Evolutionary conservation across 2,888 invertebrate genomes (phyloP).

Genomic region (Brassicogethes aeneus): DNA sequence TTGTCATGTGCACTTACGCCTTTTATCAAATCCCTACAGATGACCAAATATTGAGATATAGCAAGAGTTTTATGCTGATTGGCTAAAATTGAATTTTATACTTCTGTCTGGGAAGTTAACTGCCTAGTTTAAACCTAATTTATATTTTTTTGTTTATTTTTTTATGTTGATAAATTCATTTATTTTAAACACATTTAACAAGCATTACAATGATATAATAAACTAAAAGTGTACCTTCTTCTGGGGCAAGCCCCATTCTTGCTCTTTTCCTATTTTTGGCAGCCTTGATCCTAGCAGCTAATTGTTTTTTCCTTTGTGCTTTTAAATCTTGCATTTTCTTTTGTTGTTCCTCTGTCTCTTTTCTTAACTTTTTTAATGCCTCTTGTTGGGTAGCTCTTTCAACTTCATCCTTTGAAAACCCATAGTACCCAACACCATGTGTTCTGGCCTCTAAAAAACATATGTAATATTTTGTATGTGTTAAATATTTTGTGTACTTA

Average conservation of each 20-base stretch:
- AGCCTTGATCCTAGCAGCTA: constrained; percentile 61
- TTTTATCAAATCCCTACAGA: too few relatives aligned
- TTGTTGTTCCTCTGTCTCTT: constrained; percentile 62
- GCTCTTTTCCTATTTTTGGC: constrained; percentile 66
- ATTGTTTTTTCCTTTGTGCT: constrained; percentile 53
- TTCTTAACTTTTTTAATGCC: constrained; percentile 59
- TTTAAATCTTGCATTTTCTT: constrained; percentile 52
- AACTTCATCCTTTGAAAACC: constrained; percentile 79
- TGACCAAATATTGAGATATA: too few relatives aligned
- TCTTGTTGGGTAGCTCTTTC: constrained; percentile 74
- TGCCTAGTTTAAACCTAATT: too few relatives aligned
- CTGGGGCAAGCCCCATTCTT: constrained; percentile 62
- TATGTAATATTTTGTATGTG: constrained; percentile 1
- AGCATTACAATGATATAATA: too few relatives aligned
- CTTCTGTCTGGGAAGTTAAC: too few relatives aligned
- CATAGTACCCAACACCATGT: constrained; percentile 88
- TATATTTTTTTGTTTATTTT: too few relatives aligned
- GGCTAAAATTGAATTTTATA: too few relatives aligned
- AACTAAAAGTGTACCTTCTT: too few relatives aligned
- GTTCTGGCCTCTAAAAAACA: constrained; percentile 66
- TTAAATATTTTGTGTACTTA: constrained; percentile 31
- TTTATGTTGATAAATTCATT: too few relatives aligned
- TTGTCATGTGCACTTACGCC: too few relatives aligned
- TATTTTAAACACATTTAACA: constrained; percentile 3
- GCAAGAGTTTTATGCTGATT: too few relatives aligned